Evolutionary conservation across 2,797 vertebrate genomes (phyloP).

Genomic region (Artibeus lituratus): DNA sequence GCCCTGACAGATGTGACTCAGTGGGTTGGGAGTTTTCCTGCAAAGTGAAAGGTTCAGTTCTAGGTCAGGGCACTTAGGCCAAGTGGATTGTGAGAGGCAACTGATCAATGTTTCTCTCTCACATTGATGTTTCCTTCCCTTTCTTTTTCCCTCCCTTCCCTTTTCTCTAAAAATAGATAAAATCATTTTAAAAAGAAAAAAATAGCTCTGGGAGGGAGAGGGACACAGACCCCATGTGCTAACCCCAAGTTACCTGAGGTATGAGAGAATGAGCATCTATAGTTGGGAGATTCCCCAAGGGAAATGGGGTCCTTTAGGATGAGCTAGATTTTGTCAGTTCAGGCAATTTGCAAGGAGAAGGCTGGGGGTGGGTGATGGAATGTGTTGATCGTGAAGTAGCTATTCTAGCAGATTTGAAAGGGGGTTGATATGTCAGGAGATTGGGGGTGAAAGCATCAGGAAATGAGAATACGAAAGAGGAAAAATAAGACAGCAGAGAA

Average conservation of each 20-base stretch:
- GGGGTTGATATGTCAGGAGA: background rate
- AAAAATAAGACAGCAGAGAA: background rate
- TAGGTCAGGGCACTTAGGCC: background rate
- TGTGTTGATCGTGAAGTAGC: background rate
- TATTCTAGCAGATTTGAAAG: background rate
- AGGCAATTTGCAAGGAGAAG: background rate
- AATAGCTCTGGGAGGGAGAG: background rate
- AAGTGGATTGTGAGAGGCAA: too few species aligned
- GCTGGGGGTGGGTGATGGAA: background rate
- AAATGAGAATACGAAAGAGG: background rate
- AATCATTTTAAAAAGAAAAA: background rate
- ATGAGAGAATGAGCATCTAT: background rate
- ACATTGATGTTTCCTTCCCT: background rate
- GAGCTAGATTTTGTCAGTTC: background rate
- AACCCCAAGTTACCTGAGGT: background rate
- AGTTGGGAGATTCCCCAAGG: background rate
- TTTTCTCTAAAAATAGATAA: background rate
- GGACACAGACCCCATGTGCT: background rate
- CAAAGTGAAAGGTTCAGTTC: background rate
- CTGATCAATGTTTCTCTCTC: background rate
- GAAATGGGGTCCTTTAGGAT: background rate
- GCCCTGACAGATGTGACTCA: background rate
- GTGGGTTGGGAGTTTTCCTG: background rate
- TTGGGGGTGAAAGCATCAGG: background rate
- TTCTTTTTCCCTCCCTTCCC: background rate